Evolutionary conservation across 2,113 vertebrate genomes (phyloP), one percentile per base, ranked within the genome.

Genomic region (Rhinolophus ferrumequinum): DNA sequence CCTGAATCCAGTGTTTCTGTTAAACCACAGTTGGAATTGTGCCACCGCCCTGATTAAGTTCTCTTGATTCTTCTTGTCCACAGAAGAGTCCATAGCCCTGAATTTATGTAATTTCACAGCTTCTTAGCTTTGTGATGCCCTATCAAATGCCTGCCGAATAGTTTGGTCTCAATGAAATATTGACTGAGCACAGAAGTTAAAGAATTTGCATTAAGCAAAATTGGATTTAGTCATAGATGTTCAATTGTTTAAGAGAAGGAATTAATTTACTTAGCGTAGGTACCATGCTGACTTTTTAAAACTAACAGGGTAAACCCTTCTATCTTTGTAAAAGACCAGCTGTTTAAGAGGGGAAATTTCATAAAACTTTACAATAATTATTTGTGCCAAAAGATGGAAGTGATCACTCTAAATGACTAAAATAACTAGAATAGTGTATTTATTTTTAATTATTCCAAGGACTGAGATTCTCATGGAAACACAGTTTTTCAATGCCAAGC

Each of bases 261-360:
- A 35, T 72, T 72, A 54, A 38, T n/a, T n/a, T 93, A 22, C 13
- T 70, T 62, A 70, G 62, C 54, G 24, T 33, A 64, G 22, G 35
- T 88, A 77, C 50, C 75, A 26, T 38, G 58, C 52, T 94, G 47
- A 76, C 8, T 64, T 92, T 82, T 30, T 35, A 73, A 88, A 88
- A 52, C 8, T 11, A 88, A 8, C 50, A 50, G 30, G 35, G 44
- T 56, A 35, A 44, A 26, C 15, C 8, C 33, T 94, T 44, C 33
- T 86, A 0, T 60, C n/a, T 60, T 90, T 92, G 41, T 82, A 41
- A 35, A 86, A 76, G 38, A 54, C 47, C 52, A 82, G 47, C 60
- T 92, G 33, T 69, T 60, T 88, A n/a, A 90, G 67, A 77, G 58
- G 62, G 77, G 41, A 60, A 58, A 73, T 89, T 94, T 80, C 66